These are phyloP conservation scores for Bergia sp. DNA, from an alignment of 92 coral and sea anemone genomes.

Conservation along the genomic window DNA sequence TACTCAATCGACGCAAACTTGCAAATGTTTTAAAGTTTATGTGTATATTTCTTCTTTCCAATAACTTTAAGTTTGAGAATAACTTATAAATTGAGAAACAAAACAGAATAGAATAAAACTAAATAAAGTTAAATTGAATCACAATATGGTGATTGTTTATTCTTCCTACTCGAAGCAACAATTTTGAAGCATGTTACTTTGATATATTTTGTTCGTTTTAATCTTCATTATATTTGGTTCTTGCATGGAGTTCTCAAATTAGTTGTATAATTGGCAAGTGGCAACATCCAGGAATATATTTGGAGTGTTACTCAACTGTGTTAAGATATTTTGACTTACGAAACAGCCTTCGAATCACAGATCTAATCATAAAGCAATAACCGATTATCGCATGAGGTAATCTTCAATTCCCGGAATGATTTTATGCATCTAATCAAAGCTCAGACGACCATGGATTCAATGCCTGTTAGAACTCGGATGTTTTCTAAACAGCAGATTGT, in stretches of 20 bases:
- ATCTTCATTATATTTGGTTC: background rate
- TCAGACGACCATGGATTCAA: no score
- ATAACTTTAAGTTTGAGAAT: background rate
- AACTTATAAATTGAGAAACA: no score
- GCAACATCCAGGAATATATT: background rate
- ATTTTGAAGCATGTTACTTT: background rate
- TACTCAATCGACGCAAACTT: background rate
- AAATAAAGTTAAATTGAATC: no score
- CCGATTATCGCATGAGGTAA: background rate
- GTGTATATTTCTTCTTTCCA: background rate
- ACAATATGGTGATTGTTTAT: no score
- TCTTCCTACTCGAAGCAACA: background rate
- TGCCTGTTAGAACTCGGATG: no score
- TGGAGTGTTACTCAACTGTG: background rate
- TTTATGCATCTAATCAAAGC: no score
- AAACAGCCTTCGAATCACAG: background rate
- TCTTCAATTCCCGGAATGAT: background rate
- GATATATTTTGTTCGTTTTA: background rate
- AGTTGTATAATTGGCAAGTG: background rate
- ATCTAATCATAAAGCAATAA: no score
- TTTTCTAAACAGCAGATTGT: no score
- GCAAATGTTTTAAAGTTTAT: no score
- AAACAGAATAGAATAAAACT: no score
- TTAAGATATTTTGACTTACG: background rate
- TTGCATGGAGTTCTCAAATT: background rate